These are phyloP conservation scores for Sakesphorus luctuosus DNA, from an alignment of 2,113 vertebrate species.

Conservation along the genomic window DNA sequence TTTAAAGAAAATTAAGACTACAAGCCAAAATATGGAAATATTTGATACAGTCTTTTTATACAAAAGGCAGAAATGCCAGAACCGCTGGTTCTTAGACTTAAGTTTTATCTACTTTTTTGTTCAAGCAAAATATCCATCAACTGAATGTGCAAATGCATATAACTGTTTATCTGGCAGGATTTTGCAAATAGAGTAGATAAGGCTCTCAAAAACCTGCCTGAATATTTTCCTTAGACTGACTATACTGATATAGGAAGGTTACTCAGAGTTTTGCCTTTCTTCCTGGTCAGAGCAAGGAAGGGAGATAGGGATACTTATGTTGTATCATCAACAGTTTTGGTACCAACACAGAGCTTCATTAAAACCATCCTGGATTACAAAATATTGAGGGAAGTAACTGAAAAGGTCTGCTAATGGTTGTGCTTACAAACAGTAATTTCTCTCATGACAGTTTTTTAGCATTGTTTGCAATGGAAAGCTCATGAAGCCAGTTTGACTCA, in stretches of 20 bases:
- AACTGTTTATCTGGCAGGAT: neutral
- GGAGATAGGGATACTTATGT: neutral
- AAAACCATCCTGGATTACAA: neutral
- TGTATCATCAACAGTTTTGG: neutral
- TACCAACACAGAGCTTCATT: neutral
- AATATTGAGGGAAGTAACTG: neutral
- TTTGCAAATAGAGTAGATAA: neutral
- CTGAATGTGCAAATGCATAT: fast-evolving
- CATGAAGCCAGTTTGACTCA: neutral
- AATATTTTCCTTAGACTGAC: neutral
- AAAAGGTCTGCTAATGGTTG: neutral
- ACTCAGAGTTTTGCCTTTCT: neutral
- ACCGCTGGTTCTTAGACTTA: neutral
- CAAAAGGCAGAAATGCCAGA: neutral
- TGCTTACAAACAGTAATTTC: neutral
- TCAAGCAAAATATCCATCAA: neutral
- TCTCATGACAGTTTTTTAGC: neutral
- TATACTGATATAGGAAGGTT: neutral
- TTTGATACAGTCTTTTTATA: neutral
- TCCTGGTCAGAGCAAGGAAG: neutral
- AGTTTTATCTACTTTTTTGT: neutral
- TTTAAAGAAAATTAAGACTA: neutral
- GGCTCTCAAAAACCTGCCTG: neutral
- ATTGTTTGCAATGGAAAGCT: neutral
- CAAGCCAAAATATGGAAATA: neutral